phyloP scores from a whole-genome alignment of 2,888 invertebrate genomes.

The Spatulosminthurus flaviceps region DNA sequence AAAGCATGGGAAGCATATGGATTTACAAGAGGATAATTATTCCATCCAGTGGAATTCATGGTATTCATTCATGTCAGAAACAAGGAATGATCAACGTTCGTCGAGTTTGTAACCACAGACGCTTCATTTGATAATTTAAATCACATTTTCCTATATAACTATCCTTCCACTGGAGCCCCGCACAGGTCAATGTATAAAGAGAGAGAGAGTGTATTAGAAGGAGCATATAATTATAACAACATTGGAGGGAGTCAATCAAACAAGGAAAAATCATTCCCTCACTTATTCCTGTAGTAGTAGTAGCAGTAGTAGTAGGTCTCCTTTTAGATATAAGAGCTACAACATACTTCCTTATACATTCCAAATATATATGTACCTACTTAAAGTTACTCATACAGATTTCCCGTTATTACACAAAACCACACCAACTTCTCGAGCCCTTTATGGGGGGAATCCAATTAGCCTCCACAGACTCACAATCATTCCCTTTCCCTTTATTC shows the following conservation, averaged over 20 bases:
- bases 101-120: conserved; percentile 8
- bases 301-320: too few species aligned
- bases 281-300: not conserved
- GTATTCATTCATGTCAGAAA: conserved; percentile 39
- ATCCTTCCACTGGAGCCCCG: too few species aligned
- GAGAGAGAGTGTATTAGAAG: too few species aligned
- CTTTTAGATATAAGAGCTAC: too few species aligned
- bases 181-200: too few species aligned
- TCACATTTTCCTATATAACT: not conserved
- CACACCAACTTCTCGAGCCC: conserved; percentile 1
- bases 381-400: too few species aligned
- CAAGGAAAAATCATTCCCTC: not conserved
- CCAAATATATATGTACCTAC: too few species aligned
- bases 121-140: conserved; percentile 18
- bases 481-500: not conserved
- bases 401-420: not conserved
- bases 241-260: not conserved
- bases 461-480: conserved; percentile 6
- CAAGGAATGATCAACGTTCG: conserved; percentile 21
- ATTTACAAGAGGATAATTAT: conserved; percentile 9
- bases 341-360: too few species aligned
- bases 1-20: conserved; percentile 8
- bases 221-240: not conserved
- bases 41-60: not conserved
- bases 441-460: conserved; percentile 8